Base-by-base conservation (phyloP, 2,797 vertebrate genomes). In the Ctenopoma kingsleyae region DNA sequence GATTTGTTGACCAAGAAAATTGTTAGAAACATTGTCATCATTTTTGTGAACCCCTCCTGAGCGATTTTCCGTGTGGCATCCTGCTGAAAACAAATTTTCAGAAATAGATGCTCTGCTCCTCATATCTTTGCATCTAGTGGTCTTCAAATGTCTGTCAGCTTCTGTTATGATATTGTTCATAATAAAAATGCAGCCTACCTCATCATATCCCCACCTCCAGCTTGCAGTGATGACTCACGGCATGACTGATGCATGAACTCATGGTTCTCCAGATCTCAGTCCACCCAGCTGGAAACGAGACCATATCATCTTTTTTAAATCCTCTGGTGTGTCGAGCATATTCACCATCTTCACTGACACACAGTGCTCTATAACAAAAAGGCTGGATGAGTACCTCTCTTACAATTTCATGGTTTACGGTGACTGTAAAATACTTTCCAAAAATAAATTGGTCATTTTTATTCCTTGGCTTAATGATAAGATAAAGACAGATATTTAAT, bases 221-320 rank as follows among this genome's bases (percentile, higher is more conserved):
- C 69, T 25, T 58, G 38, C 46, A 54, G 46, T n/a, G 57, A 72
- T 79, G 77, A 82, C 48, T 81, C 76, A 71, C 9, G 22, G 61
- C 47, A 63, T 65, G 60, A 85, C 77, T 71, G 81, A 82, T 82
- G 62, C 61, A 54, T 82, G 58, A 71, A 75, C 63, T 64, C 56
- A 36, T 20, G 53, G 43, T 32, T 71, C 56, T 68, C 35, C 51
- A 54, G 19, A 76, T 58, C 40, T 69, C 72, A 36, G 41, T 41
- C 50, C 5, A 8, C 23, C 12, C 41, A 43, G 56, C 57, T 56
- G 62, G 20, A 88, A 67, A 65, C 5, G 0, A 75, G 54, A 67
- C 57, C 47, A 6, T 57, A 19, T 77, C 20, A 5, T 74, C 19
- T 41, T 67, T 80, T 71, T 69, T 5, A n/a, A 71, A 58, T 60